phyloP scores from a whole-genome alignment of 2,113 vertebrate species.

The Nannospalax galili region DNA sequence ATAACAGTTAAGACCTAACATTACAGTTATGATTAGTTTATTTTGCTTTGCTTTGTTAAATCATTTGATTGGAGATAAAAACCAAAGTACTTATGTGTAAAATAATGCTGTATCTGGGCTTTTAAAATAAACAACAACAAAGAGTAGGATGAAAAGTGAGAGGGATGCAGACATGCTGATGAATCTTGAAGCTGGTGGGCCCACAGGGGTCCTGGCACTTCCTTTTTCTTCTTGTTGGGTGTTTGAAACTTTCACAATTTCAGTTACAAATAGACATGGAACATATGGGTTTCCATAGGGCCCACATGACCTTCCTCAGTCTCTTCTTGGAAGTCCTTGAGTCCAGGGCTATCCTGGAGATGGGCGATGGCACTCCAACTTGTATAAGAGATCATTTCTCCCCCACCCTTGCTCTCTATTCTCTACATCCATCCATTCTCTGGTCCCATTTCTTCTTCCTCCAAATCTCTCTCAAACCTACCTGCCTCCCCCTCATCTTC shows the following conservation, averaged over 20 bases:
- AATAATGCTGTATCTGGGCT: neutral
- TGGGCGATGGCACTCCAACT: no score
- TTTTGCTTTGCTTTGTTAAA: neutral
- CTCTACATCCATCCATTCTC: neutral
- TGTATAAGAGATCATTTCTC: no score
- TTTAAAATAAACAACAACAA: neutral
- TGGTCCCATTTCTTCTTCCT: neutral
- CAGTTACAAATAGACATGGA: neutral
- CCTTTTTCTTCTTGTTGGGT: neutral
- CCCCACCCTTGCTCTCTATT: no score
- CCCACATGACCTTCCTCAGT: neutral
- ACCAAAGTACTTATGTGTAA: neutral
- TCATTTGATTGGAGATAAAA: neutral
- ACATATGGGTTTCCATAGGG: neutral
- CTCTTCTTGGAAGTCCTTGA: neutral
- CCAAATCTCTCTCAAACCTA: neutral
- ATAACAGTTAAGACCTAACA: neutral
- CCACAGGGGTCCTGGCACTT: rapidly evolving
- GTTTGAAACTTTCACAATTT: neutral
- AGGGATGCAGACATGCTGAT: neutral
- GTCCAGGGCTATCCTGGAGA: neutral
- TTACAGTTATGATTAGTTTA: neutral
- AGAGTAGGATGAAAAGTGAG: neutral
- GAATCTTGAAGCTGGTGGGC: neutral
- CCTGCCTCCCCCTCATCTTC: rapidly evolving